Base-by-base conservation (phyloP, 2,888 invertebrate species). In the Ophion ellenae region DNA sequence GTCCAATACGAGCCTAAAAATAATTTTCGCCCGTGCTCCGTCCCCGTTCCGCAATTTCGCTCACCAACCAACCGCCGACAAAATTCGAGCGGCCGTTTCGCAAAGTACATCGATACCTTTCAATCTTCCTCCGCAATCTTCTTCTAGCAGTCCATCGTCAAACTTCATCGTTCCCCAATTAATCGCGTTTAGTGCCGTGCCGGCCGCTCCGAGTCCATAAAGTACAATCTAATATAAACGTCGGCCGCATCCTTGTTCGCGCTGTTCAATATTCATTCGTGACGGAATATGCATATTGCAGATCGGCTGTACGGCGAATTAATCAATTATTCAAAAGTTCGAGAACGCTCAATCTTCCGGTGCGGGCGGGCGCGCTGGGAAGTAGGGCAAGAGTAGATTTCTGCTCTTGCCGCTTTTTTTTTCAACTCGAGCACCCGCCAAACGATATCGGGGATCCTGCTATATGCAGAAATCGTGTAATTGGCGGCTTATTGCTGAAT, bases 401-500 rank as follows among this genome's bases (percentile, higher is more conserved):
- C 14, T n/a, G 69, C 63, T 59, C 59, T 59, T 9, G 40, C 57
- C 7, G 32, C 32, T 17, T 70, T 32, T 14, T 20, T 20, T 71
- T 11, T 7, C 63, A 17, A 36, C 53, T 28, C 14, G 36, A 53
- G 24, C 11, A 45, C 45, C 45, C 45, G 45, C 45, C 2, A 45
- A 45, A 45, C 11, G 61, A 73, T 67, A 80, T 69, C 70, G 45
- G 59, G 66, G 17, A 11, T 74, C 59, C 47, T 11, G 45, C 45
- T 45, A 45, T 83, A 64, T 69, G 28, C 45, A 59, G 66, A 53
- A 82, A 84, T 74, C 83, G 67, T 80, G 84, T 81, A 86, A 87
- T 87, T 84, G 86, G 81, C 67, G 20, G 70, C 76, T 81, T 73
- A 83, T 86, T 83, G 86, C 78, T 67, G 76, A 82, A 69, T 80